phyloP scores from a whole-genome alignment of 2,113 vertebrate genomes.

The Origma solitaria region DNA sequence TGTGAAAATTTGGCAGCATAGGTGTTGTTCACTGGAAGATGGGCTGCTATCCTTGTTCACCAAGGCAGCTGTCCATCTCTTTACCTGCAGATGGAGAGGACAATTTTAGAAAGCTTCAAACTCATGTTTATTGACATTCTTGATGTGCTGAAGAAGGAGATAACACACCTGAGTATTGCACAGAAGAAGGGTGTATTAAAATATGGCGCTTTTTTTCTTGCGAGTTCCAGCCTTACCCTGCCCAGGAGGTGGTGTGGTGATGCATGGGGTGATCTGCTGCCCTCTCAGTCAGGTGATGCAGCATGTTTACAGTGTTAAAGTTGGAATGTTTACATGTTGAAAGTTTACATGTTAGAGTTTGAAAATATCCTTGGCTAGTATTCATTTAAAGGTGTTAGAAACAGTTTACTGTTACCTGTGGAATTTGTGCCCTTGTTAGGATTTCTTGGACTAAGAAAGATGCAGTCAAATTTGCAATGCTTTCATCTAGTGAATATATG shows the following conservation, averaged over 20 bases:
- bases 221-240: background rate
- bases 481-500: background rate
- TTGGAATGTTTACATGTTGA: no score
- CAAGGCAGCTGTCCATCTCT: no score
- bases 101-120: background rate
- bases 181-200: background rate
- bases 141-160: no score
- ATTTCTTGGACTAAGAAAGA: background rate
- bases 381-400: background rate
- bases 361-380: background rate
- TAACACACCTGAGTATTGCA: no score
- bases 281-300: background rate
- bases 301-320: background rate
- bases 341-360: no score
- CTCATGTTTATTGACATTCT: background rate
- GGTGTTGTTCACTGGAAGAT: background rate
- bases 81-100: background rate
- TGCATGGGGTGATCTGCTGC: no score
- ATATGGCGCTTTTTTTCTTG: background rate
- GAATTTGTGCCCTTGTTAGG: background rate
- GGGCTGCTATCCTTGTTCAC: no score
- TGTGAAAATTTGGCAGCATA: background rate
- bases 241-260: background rate
- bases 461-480: background rate
- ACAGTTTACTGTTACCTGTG: background rate